Conservation (phyloP, 1,140 invertebrate species). For the Cotesia typhae region DNA sequence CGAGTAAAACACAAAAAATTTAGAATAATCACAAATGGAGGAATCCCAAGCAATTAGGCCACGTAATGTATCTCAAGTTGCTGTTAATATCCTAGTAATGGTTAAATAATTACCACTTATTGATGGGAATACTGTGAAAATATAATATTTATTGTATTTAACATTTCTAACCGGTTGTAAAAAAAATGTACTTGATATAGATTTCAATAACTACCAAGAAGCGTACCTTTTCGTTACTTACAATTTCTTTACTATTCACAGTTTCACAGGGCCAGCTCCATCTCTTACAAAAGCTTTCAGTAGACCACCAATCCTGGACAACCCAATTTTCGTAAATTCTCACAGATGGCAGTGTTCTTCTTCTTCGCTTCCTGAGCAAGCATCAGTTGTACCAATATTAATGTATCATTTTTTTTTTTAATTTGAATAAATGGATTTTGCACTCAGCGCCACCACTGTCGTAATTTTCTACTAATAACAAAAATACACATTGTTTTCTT, state of each 20-base stretch:
- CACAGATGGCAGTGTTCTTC: conserved; percentile 38
- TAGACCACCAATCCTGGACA: conserved; percentile 32
- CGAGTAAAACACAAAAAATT: conserved; percentile 12
- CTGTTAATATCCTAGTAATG: no score
- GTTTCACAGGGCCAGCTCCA: conserved; percentile 37
- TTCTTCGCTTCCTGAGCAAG: not conserved
- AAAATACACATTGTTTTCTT: no score
- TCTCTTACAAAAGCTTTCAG: conserved; percentile 39
- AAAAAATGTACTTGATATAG: conserved; percentile 20
- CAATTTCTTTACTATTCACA: conserved; percentile 28
- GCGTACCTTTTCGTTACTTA: conserved; percentile 37
- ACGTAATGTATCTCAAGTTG: conserved; percentile 20
- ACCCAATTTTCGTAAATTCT: conserved; percentile 30
- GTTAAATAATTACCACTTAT: not conserved
- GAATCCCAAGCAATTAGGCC: conserved; percentile 25
- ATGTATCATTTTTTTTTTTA: no score
- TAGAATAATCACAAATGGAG: conserved; percentile 18
- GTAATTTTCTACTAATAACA: no score
- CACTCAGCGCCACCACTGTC: no score
- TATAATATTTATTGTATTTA: conserved; percentile 19
- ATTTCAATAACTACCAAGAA: conserved; percentile 24
- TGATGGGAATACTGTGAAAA: not conserved
- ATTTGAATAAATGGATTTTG: no score
- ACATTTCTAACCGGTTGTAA: conserved; percentile 23
- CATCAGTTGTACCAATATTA: not conserved